Conservation (phyloP, 2,797 vertebrate species). For the Pseudochirops cupreus region DNA sequence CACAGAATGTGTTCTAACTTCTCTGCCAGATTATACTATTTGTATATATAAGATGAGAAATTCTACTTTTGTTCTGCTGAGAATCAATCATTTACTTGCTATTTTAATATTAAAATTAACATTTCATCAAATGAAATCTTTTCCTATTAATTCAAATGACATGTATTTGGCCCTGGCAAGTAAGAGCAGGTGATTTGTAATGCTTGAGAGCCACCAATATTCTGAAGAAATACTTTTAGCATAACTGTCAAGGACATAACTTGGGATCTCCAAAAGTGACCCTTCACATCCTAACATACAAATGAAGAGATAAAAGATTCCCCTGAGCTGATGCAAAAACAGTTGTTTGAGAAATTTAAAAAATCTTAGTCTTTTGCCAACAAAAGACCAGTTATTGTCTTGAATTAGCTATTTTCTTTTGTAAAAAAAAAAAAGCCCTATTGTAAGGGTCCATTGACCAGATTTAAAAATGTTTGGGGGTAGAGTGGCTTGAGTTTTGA, state of each 20-base stretch:
- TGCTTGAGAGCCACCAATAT: not conserved
- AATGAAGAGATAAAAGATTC: constrained; percentile 9
- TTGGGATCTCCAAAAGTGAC: not conserved
- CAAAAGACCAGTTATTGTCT: not conserved
- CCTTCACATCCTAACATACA: not conserved
- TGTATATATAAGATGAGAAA: not conserved
- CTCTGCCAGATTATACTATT: not conserved
- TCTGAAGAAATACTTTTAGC: not conserved
- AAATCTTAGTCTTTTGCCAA: not conserved
- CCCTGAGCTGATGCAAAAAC: not conserved
- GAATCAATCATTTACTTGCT: not conserved
- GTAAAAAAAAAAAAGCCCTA: not conserved
- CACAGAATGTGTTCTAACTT: not conserved
- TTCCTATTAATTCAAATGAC: not conserved
- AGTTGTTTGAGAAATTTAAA: not conserved
- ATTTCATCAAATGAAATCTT: constrained; percentile 7
- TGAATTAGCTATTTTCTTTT: not conserved
- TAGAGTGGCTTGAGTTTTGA: not conserved
- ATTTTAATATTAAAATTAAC: not conserved
- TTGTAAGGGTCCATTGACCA: not conserved
- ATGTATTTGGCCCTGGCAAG: not conserved
- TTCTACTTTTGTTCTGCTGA: not conserved
- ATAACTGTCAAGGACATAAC: not conserved
- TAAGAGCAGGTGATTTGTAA: not conserved
- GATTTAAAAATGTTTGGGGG: not conserved